Base-by-base conservation (phyloP, 2,797 vertebrate genomes). In the Florisuga fusca region DNA sequence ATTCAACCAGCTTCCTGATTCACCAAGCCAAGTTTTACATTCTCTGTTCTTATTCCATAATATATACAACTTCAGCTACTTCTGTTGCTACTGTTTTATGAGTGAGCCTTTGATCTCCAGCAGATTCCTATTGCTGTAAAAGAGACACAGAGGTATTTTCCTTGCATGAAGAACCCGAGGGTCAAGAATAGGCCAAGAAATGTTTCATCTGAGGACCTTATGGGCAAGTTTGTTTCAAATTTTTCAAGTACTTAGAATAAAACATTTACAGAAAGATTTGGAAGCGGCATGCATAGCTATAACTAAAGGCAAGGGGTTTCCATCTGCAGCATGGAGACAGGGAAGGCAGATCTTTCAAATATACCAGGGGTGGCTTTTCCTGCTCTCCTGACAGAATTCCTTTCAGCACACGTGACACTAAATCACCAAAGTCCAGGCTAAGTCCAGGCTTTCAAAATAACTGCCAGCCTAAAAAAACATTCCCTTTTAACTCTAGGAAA, bases 81-180 rank as follows among this genome's bases (percentile, higher is more conserved):
- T 84, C 31, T 76, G 38, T n/a, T 76, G n/a, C 2, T 86, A 55
- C 20, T 20, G 77, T 76, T 80, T 84, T 66, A 63, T 67, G 36
- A 74, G 45, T n/a, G 76, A 90, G 48, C 27, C 87, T 95, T 89
- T 94, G 74, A 79, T 84, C 12, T 89, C 31, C 46, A 73, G 43
- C 34, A 84, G 25, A 50, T 75, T 84, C 29, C 55, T 45, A 43
- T 22, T 33, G 38, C 10, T n/a, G n/a, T 36, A 41, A 84, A 81
- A 84, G n/a, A 84, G 51, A 10, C 15, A 41, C 9, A 10, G 45
- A 78, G 43, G 8, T 57, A 21, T 71, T 89, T 76, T 54, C 48
- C 41, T 53, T 43, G 31, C 55, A 54, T 46, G 57, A 90, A 71
- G 45, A 64, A 81, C 51, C 78, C 19, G 53, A 25, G 22, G 79